Evolutionary conservation across 2,888 invertebrate species (phyloP), one percentile per base, ranked within the genome.

Genomic region (Oligia latruncula): DNA sequence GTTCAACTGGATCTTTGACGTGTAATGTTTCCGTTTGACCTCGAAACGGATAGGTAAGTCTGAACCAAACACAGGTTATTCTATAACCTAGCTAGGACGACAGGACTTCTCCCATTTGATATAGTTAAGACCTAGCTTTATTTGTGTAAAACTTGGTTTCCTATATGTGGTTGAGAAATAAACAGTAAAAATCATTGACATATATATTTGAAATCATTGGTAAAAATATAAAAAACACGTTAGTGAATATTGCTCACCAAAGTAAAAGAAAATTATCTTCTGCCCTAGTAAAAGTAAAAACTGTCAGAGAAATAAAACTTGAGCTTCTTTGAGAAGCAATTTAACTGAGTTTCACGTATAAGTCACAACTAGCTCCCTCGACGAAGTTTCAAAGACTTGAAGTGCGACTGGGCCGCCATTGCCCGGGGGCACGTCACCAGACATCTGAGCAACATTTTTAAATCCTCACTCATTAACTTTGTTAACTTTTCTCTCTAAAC

Each of bases 351-450:
- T 90, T 86, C 75, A 60, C 75, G 64, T 85, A 76, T 68, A 88
- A 87, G 85, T 87, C 90, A 82, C 84, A 88, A 90, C 90, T 90
- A 83, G 88, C 84, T 89, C 80, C 80, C 86, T 86, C 76, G 75
- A 74, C 82, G 66, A 91, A 92, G 90, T 92, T 92, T 91, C 88
- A 90, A 90, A 92, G 89, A 87, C 86, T 90, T 88, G 80, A 88
- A 91, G 90, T 90, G 89, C 85, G 55, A 89, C 80, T 81, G 76
- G 83, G 80, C 88, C 88, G 89, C 88, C 87, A 86, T 84, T 87
- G 90, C 88, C 80, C 74, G 80, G 79, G 86, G 89, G 49, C 90
- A 81, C 78, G 85, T 87, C 84, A 85, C 85, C 78, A 85, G 86
- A 87, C 85, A 80, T 80, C 80, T 80, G 78, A 73, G 75, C 77